Percentiles rank a stretch among this genome's conserved stretches.
Evolutionary conservation across 2,797 vertebrate species (phyloP).

Genomic region (Myotis findleyi): DNA sequence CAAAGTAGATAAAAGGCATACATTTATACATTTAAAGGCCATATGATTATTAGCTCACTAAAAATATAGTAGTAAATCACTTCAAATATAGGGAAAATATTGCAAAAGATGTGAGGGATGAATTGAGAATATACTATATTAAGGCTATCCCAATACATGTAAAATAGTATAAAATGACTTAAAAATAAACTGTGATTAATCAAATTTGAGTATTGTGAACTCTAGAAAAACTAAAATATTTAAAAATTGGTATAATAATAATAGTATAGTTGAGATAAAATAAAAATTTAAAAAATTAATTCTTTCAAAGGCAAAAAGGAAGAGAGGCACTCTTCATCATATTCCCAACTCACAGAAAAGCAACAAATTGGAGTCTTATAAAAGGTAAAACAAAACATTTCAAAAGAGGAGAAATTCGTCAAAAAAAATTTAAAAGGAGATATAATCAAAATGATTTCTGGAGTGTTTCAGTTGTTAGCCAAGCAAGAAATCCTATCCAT

Average conservation of each 20-base stretch:
- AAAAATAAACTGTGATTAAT: not conserved
- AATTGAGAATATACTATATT: not conserved
- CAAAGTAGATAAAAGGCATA: not conserved
- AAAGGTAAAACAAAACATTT: not conserved
- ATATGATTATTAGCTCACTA: not conserved
- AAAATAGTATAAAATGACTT: not conserved
- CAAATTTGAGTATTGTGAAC: not conserved
- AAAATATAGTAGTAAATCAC: not conserved
- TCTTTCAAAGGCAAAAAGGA: not conserved
- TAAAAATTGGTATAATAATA: not conserved
- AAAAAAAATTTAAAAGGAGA: not conserved
- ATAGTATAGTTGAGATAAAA: not conserved
- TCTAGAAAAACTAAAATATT: not conserved
- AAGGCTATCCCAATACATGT: not conserved
- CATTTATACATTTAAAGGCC: not conserved
- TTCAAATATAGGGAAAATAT: not conserved
- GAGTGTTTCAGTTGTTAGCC: not conserved
- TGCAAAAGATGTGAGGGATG: not conserved
- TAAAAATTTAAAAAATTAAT: not conserved
- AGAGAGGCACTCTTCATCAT: not conserved
- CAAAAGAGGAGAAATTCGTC: not conserved
- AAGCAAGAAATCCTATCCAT: not conserved
- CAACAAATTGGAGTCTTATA: not conserved
- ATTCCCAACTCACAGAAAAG: not conserved
- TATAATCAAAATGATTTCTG: not conserved